Evolutionary conservation across 2,797 vertebrate species (phyloP).

Genomic region (Erethizon dorsatum): DNA sequence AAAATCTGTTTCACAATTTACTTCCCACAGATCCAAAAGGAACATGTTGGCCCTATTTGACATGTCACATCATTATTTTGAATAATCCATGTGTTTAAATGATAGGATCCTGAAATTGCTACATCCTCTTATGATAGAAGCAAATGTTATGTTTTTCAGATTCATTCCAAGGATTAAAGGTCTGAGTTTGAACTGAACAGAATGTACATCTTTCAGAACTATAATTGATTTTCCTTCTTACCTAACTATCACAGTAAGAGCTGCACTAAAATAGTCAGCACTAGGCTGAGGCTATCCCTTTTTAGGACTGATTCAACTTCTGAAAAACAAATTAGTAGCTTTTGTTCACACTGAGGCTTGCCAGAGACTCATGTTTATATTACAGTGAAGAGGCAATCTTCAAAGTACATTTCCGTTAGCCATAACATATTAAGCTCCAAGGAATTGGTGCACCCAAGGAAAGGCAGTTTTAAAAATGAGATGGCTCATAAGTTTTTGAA

Average conservation of each 20-base stretch:
- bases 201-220: conserved; percentile 71
- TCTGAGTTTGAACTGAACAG: conserved; percentile 64
- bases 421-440: conserved; percentile 67
- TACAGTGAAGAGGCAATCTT: conserved; percentile 72
- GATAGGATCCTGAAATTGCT: conserved; percentile 55
- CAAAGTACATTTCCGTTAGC: conserved; percentile 81
- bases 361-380: conserved; percentile 86
- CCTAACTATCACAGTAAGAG: conserved; percentile 27
- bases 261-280: conserved; percentile 77
- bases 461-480: conserved; percentile 81
- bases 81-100: conserved; percentile 75
- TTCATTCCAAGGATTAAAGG: conserved; percentile 76
- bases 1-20: conserved; percentile 64
- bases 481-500: conserved; percentile 68
- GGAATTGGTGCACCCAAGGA: conserved; percentile 66
- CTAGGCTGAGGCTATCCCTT: conserved; percentile 75
- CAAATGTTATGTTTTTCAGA: conserved; percentile 59
- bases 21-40: conserved; percentile 68
- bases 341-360: conserved; percentile 81
- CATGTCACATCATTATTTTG: conserved; percentile 61
- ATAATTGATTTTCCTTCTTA: conserved; percentile 67
- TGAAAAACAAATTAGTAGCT: conserved; percentile 80
- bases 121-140: conserved; percentile 55
- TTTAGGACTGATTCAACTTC: conserved; percentile 77
- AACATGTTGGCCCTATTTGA: conserved; percentile 71